A percentile compares a stretch with the other conserved stretches of the same genome.
Conservation (phyloP, 2,797 vertebrate genomes). For the Thunnus albacares region DNA sequence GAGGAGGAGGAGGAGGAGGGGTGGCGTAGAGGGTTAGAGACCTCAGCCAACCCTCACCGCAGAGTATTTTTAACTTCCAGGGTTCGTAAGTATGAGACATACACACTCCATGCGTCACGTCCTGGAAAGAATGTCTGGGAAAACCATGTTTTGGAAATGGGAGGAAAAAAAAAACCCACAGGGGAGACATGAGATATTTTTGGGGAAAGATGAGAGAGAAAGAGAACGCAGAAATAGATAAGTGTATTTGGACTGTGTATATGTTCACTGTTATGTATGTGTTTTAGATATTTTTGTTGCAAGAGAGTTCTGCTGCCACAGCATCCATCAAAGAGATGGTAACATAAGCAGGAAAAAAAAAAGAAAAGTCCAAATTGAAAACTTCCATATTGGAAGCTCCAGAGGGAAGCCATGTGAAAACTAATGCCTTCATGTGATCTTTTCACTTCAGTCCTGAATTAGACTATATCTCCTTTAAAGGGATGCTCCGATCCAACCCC, state of each 20-base stretch:
- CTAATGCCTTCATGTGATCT: neutral
- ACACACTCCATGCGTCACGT: slow-evolving; percentile 77
- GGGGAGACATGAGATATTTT: slow-evolving; percentile 62
- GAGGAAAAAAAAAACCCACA: slow-evolving; percentile 29
- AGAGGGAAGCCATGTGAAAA: neutral
- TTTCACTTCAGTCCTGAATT: slow-evolving; percentile 1
- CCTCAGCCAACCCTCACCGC: slow-evolving; percentile 61
- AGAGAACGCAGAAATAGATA: slow-evolving; percentile 29
- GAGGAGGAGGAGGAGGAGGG: neutral
- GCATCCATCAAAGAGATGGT: slow-evolving; percentile 5
- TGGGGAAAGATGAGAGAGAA: slow-evolving; percentile 49
- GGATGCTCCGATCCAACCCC: neutral
- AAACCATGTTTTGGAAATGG: slow-evolving; percentile 73
- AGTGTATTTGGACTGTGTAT: slow-evolving; percentile 6
- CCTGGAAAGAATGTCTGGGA: slow-evolving; percentile 84
- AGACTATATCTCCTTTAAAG: neutral
- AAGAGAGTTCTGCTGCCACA: neutral
- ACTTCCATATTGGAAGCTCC: neutral
- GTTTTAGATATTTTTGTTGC: neutral
- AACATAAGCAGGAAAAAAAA: neutral
- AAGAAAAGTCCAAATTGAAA: neutral
- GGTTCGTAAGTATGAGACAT: slow-evolving; percentile 56
- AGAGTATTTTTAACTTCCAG: slow-evolving; percentile 76
- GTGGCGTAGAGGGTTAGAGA: slow-evolving; percentile 42
- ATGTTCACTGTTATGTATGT: neutral